Base-by-base conservation (phyloP, 2,797 vertebrate genomes). In the Buphagus erythrorhynchus region DNA sequence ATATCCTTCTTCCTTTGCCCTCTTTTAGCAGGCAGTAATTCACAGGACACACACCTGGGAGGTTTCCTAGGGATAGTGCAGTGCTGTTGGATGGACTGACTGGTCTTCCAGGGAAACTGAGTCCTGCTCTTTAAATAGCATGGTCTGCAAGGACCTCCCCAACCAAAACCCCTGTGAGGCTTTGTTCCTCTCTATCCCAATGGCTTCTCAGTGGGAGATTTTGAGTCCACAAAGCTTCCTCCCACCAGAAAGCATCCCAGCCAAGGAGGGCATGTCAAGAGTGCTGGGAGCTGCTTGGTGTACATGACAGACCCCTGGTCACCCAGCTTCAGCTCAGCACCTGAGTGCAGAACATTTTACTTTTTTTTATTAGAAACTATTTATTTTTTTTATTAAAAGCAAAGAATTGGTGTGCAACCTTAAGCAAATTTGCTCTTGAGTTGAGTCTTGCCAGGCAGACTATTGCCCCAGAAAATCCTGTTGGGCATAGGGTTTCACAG, bases 31-130 rank as follows among this genome's bases (percentile, higher is more conserved):
- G 16, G 19, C 28, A 65, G 4, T 28, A n/a, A 77, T 38, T 24
- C 42, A 54, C 0, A 2, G 35, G 55, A 55, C 15, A 26, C 0
- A 0, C 6, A 61, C 25, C 19, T 24, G 29, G 26, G 52, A 80
- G 28, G 6, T 49, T 77, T 83, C 38, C 25, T 42, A 80, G 38
- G 48, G 48, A 63, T 2, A 16, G 6, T 20, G 5, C 33, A 38
- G 12, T n/a, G n/a, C 57, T 68, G 12, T 31, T 0, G 1, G n/a
- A 33, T 38, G 19, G 21, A 62, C 9, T 1, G 1, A 36, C 1
- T 18, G 12, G 6, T 84, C n/a, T 84, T 38, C 29, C 54, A 46
- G 45, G 25, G 49, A 51, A 85, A 59, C 5, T 0, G 5, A 66
- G 16, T 33, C 29, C 36, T 42, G 36, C 18, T 88, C 38, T 54